Base-by-base conservation (phyloP, 2,797 vertebrate genomes). In the Helostoma temminkii region DNA sequence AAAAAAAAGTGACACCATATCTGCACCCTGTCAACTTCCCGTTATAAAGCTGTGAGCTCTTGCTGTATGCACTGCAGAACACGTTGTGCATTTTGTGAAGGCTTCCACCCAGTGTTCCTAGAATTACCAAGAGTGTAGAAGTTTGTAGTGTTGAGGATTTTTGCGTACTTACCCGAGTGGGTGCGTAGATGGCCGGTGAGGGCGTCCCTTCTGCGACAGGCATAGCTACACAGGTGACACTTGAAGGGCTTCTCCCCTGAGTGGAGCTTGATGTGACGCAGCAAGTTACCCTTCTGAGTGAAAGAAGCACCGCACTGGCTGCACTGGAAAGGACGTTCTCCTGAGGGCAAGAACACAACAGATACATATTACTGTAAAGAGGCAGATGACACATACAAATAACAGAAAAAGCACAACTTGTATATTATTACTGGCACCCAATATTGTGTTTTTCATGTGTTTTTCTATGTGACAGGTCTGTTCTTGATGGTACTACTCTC, bases 201-300 rank as follows among this genome's bases (percentile, higher is more conserved):
- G 53, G 98, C 98, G n/a, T 99, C 98, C 90, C 98, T 94, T 75
- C 98, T 94, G 61, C 98, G 96, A 54, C 98, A 99, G 71, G 98
- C 98, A 0, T 99, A 99, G 95, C 96, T 99, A 91, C 98, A 99
- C 70, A 99, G 94, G 89, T 99, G 98, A 90, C 98, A 99, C 87
- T 99, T 99, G 93, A 99, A 99, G 76, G 98, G 98, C 86, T 99
- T 99, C 90, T 99, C 98, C 34, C 98, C 98, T 0, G 98, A 99
- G 76, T 99, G 98, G 58, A 99, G 93, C 93, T 99, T 99, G 86
- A 99, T 99, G 90, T 99, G 98, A 28, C 98, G 95, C 57, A 99
- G 96, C 65, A 99, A 94, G 92, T 99, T 99, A 48, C 98, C 98
- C 84, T 99, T 99, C 92, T 99, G 98, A 19, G 98, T 99, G 83